Evolutionary conservation across 2,113 vertebrate species (phyloP), one percentile per base, ranked within the genome.

Genomic region (Hippocampus abdominalis): DNA sequence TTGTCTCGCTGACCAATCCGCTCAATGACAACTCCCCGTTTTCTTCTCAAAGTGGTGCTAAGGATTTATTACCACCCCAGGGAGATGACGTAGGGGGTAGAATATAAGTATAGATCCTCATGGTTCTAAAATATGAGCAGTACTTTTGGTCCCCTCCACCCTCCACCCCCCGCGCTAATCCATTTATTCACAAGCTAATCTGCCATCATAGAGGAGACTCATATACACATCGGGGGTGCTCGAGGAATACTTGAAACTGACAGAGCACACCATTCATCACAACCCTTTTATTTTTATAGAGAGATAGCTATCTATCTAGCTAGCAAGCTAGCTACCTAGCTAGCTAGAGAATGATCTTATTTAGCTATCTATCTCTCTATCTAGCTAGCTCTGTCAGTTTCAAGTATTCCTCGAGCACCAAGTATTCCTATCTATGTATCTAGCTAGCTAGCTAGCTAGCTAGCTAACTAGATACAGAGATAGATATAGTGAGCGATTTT

Each of bases 121-220:
- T 82, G 88, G 51, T n/a, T 20, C n/a, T 89, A 91, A 89, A 89
- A 93, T 91, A 91, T 92, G 89, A 92, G 89, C 77, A 84, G 88
- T 88, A 92, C 90, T 93, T 91, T 91, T 91, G 92, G 89, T 83
- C 91, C 91, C 90, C 87, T 5, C 32, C 32, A 5, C 32, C 32
- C 29, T 29, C 29, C 2, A 29, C 29, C 29, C 29, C 29, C 29
- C 32, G 5, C 89, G 88, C 84, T 92, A 92, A 93, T 93, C 91
- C 91, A 93, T 89, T 91, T 93, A 93, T 92, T 93, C 90, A 91
- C 82, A 82, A 86, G 86, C 87, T 92, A 93, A 92, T 93, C 89
- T 93, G 89, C 69, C 88, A 81, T 87, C 76, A 81, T 71, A 76
- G 80, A 81, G 72, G 84, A 80, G 77, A 66, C 76, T 56, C 29